Conservation (phyloP, 2,888 invertebrate genomes). For the Brachynemurus nebulosus region DNA sequence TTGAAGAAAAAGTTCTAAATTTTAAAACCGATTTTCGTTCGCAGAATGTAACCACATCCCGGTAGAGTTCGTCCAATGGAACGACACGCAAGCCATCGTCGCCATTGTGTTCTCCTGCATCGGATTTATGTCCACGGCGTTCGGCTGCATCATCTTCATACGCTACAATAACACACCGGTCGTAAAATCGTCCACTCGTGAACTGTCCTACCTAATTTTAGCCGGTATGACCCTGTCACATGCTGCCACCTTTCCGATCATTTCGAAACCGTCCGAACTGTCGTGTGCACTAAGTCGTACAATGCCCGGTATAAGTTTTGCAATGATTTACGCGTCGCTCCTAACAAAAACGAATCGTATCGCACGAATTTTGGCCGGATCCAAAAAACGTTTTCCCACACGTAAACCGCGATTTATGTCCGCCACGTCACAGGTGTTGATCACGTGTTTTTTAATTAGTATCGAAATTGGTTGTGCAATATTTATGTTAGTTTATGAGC, state of each 20-base stretch:
- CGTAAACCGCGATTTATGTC: slow-evolving; percentile 52
- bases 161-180: slow-evolving; percentile 61
- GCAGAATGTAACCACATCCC: slow-evolving; percentile 43
- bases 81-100: slow-evolving; percentile 45
- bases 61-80: slow-evolving; percentile 47
- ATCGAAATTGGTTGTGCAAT: slow-evolving; percentile 52
- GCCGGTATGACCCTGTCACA: slow-evolving; percentile 42
- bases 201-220: slow-evolving; percentile 56
- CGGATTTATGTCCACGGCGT: slow-evolving; percentile 47
- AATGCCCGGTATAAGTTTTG: slow-evolving; percentile 45
- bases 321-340: slow-evolving; percentile 59
- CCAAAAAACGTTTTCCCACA: slow-evolving; percentile 55
- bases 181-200: slow-evolving; percentile 53
- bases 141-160: slow-evolving; percentile 46
- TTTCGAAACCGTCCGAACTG: slow-evolving; percentile 42
- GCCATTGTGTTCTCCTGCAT: slow-evolving; percentile 42
- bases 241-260: slow-evolving; percentile 46
- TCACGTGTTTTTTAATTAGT: slow-evolving; percentile 46
- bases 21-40: slow-evolving; percentile 18
- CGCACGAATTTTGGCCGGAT: slow-evolving; percentile 56
- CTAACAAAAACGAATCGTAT: slow-evolving; percentile 68
- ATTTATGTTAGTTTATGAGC: slow-evolving; percentile 43
- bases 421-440: slow-evolving; percentile 36
- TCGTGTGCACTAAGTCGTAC: slow-evolving; percentile 44
- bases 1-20: too few relatives aligned